Evolutionary conservation across 1,140 invertebrate genomes (phyloP).

Genomic region (Bombus superbus): DNA sequence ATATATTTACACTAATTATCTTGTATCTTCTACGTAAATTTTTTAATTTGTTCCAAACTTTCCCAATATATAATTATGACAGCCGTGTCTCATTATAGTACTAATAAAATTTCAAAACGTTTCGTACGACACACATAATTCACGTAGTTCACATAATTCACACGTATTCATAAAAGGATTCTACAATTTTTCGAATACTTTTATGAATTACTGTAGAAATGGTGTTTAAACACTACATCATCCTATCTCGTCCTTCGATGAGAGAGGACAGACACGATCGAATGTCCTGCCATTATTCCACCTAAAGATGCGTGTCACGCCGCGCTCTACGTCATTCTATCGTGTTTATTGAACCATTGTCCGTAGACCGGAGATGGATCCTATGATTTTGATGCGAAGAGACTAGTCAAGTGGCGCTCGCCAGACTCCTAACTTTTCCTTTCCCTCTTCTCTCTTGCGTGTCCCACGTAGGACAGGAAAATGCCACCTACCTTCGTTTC

Average conservation of each 20-base stretch:
- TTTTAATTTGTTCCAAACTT: too few relatives aligned
- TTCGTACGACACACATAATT: background rate
- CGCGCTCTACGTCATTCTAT: conserved; percentile 6
- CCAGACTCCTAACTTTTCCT: conserved; percentile 19
- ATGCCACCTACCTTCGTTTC: background rate
- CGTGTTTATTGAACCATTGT: conserved; percentile 35
- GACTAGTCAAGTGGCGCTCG: conserved; percentile 23
- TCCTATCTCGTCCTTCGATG: background rate
- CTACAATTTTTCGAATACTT: background rate
- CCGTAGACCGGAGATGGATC: conserved; percentile 19
- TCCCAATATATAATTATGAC: too few relatives aligned
- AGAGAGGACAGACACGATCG: background rate
- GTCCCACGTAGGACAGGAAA: background rate
- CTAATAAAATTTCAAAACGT: background rate
- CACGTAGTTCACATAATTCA: too few relatives aligned
- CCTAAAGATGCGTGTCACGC: conserved; percentile 19
- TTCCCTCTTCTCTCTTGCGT: conserved; percentile 2
- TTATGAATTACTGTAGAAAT: background rate
- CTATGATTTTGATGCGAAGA: conserved; percentile 27
- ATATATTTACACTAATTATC: too few relatives aligned
- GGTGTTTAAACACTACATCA: background rate
- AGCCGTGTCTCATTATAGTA: too few relatives aligned
- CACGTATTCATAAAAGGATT: background rate
- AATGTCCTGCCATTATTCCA: background rate
- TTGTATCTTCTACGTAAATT: too few relatives aligned